A percentile compares a stretch with the other conserved stretches of the same genome.
These are phyloP conservation scores for Miichthys miiuy DNA, from an alignment of 2,797 vertebrate genomes.

Conservation along the genomic window DNA sequence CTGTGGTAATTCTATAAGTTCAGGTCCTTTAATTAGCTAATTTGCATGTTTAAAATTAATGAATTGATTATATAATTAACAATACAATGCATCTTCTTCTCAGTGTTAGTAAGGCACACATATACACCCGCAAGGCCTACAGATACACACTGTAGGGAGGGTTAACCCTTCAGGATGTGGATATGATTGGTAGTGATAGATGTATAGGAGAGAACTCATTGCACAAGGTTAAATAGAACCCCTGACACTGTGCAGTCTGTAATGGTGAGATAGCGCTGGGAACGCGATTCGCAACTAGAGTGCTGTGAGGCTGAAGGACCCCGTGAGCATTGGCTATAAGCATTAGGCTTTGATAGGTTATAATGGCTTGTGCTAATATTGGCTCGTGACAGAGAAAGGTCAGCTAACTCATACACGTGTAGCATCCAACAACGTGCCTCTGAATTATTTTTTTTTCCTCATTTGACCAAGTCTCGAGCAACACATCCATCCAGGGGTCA, in stretches of 20 bases:
- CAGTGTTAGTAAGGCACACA: conserved; percentile 38
- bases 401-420: conserved; percentile 66
- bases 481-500: conserved; percentile 52
- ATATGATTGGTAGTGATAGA: conserved; percentile 69
- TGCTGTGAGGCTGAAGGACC: conserved; percentile 57
- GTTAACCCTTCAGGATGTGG: conserved; percentile 67
- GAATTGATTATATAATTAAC: conserved; percentile 87
- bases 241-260: conserved; percentile 69
- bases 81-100: conserved; percentile 80
- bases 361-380: conserved; percentile 80
- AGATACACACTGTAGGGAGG: conserved; percentile 19
- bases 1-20: conserved; percentile 86
- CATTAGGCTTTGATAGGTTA: conserved; percentile 74
- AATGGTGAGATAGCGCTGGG: conserved; percentile 66
- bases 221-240: conserved; percentile 78
- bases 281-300: conserved; percentile 47
- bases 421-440: conserved; percentile 58
- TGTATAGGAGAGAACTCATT: conserved; percentile 63
- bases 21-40: conserved; percentile 85
- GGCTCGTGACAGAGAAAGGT: conserved; percentile 74
- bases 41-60: conserved; percentile 87
- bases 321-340: conserved; percentile 64
- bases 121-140: neutral
- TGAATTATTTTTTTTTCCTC: conserved; percentile 59
- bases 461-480: conserved; percentile 33